Percentiles rank a stretch among this genome's conserved stretches.
Conservation (phyloP, 2,888 invertebrate genomes). For the Hirtodrosophila alboralis region DNA sequence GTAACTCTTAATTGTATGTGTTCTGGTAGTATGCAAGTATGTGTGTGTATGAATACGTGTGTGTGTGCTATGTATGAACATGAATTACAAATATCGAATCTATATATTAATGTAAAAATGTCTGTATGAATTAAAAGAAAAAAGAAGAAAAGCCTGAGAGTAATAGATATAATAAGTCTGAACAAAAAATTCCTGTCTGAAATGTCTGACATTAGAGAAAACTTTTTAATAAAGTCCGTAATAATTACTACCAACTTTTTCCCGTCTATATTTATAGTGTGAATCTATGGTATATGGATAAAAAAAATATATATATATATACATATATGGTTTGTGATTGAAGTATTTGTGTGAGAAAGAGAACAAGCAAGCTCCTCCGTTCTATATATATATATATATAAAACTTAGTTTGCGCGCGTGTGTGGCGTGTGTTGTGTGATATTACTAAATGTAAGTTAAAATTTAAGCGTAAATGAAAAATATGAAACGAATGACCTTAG, state of each 20-base stretch:
- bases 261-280: conserved; percentile 51
- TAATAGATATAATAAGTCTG: conserved; percentile 33
- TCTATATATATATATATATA: no score
- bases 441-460: conserved; percentile 68
- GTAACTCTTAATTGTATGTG: conserved; percentile 25
- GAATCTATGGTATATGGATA: conserved; percentile 54
- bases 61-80: conserved; percentile 4
- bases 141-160: conserved; percentile 33
- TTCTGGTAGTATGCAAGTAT: neutral
- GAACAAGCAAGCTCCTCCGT: conserved; percentile 18
- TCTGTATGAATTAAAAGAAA: conserved; percentile 1
- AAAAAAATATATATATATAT: conserved; percentile 39
- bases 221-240: conserved; percentile 25
- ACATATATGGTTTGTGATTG: conserved; percentile 47
- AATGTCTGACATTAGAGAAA: conserved; percentile 16
- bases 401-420: conserved; percentile 66
- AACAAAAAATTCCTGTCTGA: conserved; percentile 4
- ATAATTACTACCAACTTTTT: conserved; percentile 21
- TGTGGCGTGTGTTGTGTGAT: conserved; percentile 75
- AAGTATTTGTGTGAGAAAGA: conserved; percentile 23
- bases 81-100: no score
- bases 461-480: conserved; percentile 28
- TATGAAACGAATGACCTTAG: conserved; percentile 53
- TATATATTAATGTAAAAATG: conserved; percentile 1
- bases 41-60: neutral